Evolutionary conservation across 2,888 invertebrate species (phyloP), one percentile per base, ranked within the genome.

Genomic region (Lasioglossum zephyrum): DNA sequence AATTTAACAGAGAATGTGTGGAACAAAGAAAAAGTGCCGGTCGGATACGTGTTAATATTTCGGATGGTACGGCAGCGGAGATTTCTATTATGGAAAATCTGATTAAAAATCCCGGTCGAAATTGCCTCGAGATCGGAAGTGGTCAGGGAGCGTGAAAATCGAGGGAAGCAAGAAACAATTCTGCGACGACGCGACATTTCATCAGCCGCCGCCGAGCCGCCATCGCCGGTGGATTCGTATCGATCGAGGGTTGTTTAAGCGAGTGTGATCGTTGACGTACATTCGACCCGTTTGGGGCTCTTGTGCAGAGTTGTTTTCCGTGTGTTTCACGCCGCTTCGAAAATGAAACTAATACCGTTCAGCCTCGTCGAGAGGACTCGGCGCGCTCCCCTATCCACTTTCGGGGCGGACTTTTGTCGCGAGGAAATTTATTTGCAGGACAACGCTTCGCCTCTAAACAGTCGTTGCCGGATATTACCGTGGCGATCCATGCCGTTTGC

Each of bases 271-370:
- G 66, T 36, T 22, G 36, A 66, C 66, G 36, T 36, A 9, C 22
- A 39, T 69, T 41, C 36, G 41, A 91, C 89, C 89, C 76, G 70
- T 75, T 80, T 79, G 84, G 9, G 83, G 53, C 82, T 82, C 87
- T 87, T 79, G 80, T 87, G 79, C 79, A 79, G 87, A 79, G 87
- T 85, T n/a, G 77, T 60, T 31, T 86, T 80, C 83, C 81, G 81
- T 82, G 85, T 88, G 85, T 91, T 89, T 86, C 88, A 81, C 77
- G 88, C 89, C 86, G 79, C 75, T 73, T 80, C 83, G 83, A 85
- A 89, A 90, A 91, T 85, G 87, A 90, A 91, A 88, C 87, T 88
- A 88, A 91, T 89, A 87, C 84, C 53, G 77, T 60, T 57, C 79
- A 81, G 44, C 31, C 78, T n/a, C 53, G 70, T 81, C 77, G 69